Evolutionary conservation across 2,113 vertebrate genomes (phyloP).

Genomic region (Anser brachyrhynchus): DNA sequence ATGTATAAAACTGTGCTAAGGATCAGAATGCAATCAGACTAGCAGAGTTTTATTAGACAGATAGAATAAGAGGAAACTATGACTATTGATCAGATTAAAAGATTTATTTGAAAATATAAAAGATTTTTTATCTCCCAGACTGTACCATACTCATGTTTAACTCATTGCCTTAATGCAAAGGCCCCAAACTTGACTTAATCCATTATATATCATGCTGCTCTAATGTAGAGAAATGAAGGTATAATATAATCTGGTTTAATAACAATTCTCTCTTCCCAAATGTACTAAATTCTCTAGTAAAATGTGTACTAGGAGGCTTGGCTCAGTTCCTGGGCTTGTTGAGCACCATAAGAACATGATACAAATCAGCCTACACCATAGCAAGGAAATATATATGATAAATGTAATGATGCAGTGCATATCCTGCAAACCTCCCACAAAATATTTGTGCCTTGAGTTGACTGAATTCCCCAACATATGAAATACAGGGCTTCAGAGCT

Average conservation of each 20-base stretch:
- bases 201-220: background rate
- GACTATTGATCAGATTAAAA: background rate
- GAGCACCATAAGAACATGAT: background rate
- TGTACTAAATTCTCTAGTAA: conserved; percentile 6
- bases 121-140: background rate
- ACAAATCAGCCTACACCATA: conserved; percentile 9
- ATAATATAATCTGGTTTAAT: conserved; percentile 18
- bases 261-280: background rate
- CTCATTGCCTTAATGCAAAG: background rate
- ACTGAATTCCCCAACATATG: background rate
- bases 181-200: background rate
- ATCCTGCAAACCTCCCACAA: conserved; percentile 12
- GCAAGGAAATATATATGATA: background rate
- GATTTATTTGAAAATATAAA: background rate
- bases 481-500: background rate
- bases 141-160: background rate
- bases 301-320: conserved; percentile 4
- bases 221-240: background rate
- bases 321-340: background rate
- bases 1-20: background rate
- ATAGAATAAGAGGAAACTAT: background rate
- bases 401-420: background rate
- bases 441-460: background rate
- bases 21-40: background rate
- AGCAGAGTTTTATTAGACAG: background rate